Conservation (phyloP, 2,888 invertebrate species). For the Altica lythri region DNA sequence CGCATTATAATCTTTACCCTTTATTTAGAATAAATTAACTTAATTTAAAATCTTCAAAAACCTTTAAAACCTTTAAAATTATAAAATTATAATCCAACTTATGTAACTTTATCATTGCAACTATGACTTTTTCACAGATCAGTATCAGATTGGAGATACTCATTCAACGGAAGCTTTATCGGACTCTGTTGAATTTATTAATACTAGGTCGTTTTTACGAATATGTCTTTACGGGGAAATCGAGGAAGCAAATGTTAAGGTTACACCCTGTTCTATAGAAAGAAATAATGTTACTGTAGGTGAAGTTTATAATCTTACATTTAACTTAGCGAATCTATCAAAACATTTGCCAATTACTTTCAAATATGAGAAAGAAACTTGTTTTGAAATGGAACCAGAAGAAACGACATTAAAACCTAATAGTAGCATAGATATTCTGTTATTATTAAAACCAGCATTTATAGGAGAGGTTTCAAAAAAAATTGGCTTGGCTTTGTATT, state of each 20-base stretch:
- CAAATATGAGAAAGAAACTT: slow-evolving; percentile 44
- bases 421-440: slow-evolving; percentile 32
- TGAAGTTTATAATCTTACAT: slow-evolving; percentile 45
- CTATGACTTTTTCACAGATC: slow-evolving; percentile 24
- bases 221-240: slow-evolving; percentile 64
- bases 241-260: slow-evolving; percentile 58
- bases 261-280: slow-evolving; percentile 59
- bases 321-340: slow-evolving; percentile 44
- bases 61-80: too few relatives aligned
- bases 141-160: slow-evolving; percentile 22
- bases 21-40: too few relatives aligned
- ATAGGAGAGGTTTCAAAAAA: slow-evolving; percentile 39
- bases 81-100: too few relatives aligned
- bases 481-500: slow-evolving; percentile 44
- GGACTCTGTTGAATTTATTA: too few relatives aligned
- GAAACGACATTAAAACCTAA: slow-evolving; percentile 36
- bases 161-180: slow-evolving; percentile 9
- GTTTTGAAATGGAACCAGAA: slow-evolving; percentile 44
- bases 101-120: too few relatives aligned
- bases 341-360: slow-evolving; percentile 41
- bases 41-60: too few relatives aligned
- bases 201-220: slow-evolving; percentile 43
- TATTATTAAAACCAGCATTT: slow-evolving; percentile 40
- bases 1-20: too few relatives aligned
- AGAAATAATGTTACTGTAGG: slow-evolving; percentile 58